Base-by-base conservation (phyloP, 2,113 vertebrate species). In the Collichthys lucidus region DNA sequence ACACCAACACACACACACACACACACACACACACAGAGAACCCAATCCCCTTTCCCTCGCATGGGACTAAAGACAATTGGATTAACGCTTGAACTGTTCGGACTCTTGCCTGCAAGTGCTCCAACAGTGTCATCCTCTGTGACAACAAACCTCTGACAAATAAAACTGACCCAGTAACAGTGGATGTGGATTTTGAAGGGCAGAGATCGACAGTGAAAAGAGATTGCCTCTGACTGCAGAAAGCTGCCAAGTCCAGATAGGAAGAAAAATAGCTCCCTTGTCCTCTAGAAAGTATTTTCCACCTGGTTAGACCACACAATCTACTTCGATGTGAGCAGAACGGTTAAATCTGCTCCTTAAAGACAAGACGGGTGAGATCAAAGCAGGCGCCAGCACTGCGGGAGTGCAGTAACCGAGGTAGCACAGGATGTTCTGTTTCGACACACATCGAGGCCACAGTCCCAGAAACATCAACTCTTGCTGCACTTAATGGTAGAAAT, bases 221-320 rank as follows among this genome's bases (percentile, higher is more conserved):
- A 76, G 74, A 71, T 46, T 19, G 46, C 55, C 71, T 50, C 53
- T 67, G 49, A 63, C 79, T 11, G 8, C 53, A 67, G 31, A 64
- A 79, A 73, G 71, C 16, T 4, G 17, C 49, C 47, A 31, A 40
- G 82, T 65, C 53, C 69, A 60, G 56, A 64, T 31, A 40, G 55
- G 9, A 53, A 52, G 65, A 84, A 82, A 82, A 86, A 70, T 16
- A 53, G 10, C 49, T 60, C 64, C 62, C 42, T 17, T 73, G 64
- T 79, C 63, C 52, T 89, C 83, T 22, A 15, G 50, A 63, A 80
- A 79, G 74, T n/a, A 73, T 91, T 92, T 92, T 90, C 86, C 84
- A 87, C 82, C 85, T 78, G 83, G 74, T 88, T 90, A 86, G 83
- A 82, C 69, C 67, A 22, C 46, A 82, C 68, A 81, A 83, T 86